A percentile compares a stretch with the other conserved stretches of the same genome.
Evolutionary conservation across 2,113 vertebrate genomes (phyloP).

Genomic region (Gasterosteus aculeatus): DNA sequence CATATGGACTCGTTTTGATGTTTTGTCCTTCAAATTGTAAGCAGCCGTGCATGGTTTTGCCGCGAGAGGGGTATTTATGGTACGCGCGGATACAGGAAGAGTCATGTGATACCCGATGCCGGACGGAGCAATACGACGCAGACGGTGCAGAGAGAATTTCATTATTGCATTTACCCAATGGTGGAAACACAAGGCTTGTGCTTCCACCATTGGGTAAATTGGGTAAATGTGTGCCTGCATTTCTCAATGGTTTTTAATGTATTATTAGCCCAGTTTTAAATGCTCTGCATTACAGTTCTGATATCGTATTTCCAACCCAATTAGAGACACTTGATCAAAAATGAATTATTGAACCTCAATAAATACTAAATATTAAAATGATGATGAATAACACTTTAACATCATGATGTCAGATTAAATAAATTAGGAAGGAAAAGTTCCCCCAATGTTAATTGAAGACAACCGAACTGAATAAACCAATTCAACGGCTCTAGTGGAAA

Average conservation of each 20-base stretch:
- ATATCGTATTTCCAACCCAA: background rate
- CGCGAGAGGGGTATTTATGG: background rate
- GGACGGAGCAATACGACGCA: background rate
- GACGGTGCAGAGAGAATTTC: constrained; percentile 2
- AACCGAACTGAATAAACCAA: background rate
- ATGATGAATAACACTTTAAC: background rate
- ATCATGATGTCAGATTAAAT: background rate
- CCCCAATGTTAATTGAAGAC: background rate
- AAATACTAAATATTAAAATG: background rate
- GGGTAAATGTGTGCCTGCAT: background rate
- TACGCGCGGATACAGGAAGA: background rate
- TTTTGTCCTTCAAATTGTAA: constrained; percentile 10
- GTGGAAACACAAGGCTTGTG: background rate
- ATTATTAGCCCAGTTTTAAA: background rate
- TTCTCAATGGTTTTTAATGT: background rate
- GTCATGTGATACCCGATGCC: background rate
- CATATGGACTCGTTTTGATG: constrained; percentile 31
- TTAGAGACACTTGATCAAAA: background rate
- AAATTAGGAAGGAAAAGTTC: background rate
- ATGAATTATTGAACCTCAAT: background rate
- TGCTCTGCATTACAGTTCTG: background rate
- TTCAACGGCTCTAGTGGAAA: background rate
- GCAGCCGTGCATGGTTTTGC: background rate
- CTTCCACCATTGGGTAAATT: background rate
- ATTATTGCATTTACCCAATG: constrained; percentile 7